Evolutionary conservation across 1,140 invertebrate species (phyloP).

Genomic region (Atta cephalotes): DNA sequence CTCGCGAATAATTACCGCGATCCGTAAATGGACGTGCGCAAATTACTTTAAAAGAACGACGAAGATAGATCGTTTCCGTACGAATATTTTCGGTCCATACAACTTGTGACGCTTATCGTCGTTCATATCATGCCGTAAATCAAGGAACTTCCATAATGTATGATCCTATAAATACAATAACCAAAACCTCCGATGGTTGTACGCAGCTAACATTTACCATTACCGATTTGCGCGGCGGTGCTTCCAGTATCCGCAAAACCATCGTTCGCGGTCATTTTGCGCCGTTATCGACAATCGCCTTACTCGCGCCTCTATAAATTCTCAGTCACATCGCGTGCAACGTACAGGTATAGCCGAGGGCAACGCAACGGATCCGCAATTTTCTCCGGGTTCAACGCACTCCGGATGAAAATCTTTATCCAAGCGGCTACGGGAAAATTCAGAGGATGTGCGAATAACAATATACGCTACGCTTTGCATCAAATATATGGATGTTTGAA

Average conservation of each 20-base stretch:
- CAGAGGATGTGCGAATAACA: conserved; percentile 9
- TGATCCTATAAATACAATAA: conserved; percentile 47
- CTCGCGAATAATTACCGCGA: conserved; percentile 52
- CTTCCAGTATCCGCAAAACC: conserved; percentile 40
- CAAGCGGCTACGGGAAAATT: conserved; percentile 22
- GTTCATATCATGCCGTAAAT: conserved; percentile 41
- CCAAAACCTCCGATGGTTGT: not conserved
- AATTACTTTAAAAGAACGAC: conserved; percentile 55
- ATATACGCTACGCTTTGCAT: not conserved
- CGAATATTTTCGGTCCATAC: conserved; percentile 46
- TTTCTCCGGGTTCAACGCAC: conserved; percentile 35
- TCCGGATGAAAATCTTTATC: conserved; percentile 18
- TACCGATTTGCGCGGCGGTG: conserved; percentile 26
- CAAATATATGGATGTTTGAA: not conserved
- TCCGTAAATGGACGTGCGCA: conserved; percentile 38
- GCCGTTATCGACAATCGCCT: conserved; percentile 54
- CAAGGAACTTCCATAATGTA: conserved; percentile 40
- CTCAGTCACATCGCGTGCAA: conserved; percentile 34
- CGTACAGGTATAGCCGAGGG: not conserved
- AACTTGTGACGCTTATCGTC: conserved; percentile 30
- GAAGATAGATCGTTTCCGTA: conserved; percentile 37
- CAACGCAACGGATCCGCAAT: conserved; percentile 48
- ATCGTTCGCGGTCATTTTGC: conserved; percentile 51
- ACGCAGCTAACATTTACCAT: conserved; percentile 35
- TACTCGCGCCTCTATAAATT: conserved; percentile 55